phyloP scores from a whole-genome alignment of 2,888 invertebrate species.

The Cyclophora punctaria region DNA sequence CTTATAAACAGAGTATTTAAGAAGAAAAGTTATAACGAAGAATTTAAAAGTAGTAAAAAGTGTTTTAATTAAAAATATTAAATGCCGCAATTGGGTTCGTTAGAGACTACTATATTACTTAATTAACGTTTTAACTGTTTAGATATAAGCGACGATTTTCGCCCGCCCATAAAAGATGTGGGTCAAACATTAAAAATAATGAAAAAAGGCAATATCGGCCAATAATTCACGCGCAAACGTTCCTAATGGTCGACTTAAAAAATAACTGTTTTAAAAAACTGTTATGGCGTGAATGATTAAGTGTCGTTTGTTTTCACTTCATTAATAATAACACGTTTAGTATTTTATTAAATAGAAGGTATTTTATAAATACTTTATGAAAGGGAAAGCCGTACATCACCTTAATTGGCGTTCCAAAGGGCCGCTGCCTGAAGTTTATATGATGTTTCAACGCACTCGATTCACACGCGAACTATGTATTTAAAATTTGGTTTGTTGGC shows the following conservation, averaged over 20 bases:
- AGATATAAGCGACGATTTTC: constrained; percentile 23
- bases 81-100: constrained; percentile 27
- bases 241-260: constrained; percentile 13
- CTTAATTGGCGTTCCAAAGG: constrained; percentile 61
- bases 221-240: constrained; percentile 12
- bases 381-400: constrained; percentile 59
- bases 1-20: too few species aligned
- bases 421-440: constrained; percentile 45
- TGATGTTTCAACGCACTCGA: constrained; percentile 33
- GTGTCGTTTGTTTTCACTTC: constrained; percentile 54
- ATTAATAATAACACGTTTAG: constrained; percentile 63
- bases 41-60: too few species aligned
- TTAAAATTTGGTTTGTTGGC: constrained; percentile 32
- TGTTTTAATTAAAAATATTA: constrained; percentile 31
- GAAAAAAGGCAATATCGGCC: constrained; percentile 2
- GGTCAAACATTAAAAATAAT: constrained; percentile 9
- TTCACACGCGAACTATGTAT: constrained; percentile 15
- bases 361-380: constrained; percentile 62
- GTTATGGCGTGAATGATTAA: constrained; percentile 50
- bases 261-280: constrained; percentile 25
- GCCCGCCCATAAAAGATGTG: constrained; percentile 2
- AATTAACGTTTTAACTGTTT: constrained; percentile 32
- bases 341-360: constrained; percentile 59
- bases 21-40: constrained; percentile 4
- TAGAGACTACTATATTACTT: constrained; percentile 25